Percentiles rank a stretch among this genome's conserved stretches.
phyloP scores from a whole-genome alignment of 2,797 vertebrate genomes.

The Mormyrops boulengeri region DNA sequence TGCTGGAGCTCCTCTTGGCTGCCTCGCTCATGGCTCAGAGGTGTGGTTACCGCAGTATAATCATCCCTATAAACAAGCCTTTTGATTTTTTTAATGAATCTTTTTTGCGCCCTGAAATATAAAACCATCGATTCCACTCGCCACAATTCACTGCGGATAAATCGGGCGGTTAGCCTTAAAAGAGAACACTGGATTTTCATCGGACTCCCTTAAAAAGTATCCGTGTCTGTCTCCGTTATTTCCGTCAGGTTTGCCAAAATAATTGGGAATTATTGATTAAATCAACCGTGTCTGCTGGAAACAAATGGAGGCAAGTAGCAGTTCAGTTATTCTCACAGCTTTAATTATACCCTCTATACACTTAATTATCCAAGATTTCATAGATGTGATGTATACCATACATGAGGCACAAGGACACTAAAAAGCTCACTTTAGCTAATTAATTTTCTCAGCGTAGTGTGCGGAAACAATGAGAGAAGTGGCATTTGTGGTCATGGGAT shows the following conservation, averaged over 20 bases:
- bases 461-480: background rate
- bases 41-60: background rate
- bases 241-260: background rate
- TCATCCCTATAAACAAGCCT: constrained; percentile 1
- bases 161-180: background rate
- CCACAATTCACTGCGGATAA: background rate
- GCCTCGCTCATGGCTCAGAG: background rate
- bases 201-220: background rate
- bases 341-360: constrained; percentile 8
- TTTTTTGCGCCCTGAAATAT: background rate
- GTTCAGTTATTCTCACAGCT: constrained; percentile 4
- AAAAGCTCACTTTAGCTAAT: background rate
- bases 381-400: constrained; percentile 5
- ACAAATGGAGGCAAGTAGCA: constrained; percentile 11
- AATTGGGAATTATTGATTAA: constrained; percentile 18
- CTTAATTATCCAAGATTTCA: constrained; percentile 12
- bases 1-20: background rate
- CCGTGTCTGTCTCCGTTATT: background rate
- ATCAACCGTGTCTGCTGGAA: background rate
- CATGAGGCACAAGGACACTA: background rate
- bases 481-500: background rate
- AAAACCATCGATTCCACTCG: background rate
- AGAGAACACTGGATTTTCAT: background rate
- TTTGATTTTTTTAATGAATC: constrained; percentile 11
- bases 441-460: too few species aligned